Conservation (phyloP, 2,113 vertebrate species). For the Rhinogobius similis region DNA sequence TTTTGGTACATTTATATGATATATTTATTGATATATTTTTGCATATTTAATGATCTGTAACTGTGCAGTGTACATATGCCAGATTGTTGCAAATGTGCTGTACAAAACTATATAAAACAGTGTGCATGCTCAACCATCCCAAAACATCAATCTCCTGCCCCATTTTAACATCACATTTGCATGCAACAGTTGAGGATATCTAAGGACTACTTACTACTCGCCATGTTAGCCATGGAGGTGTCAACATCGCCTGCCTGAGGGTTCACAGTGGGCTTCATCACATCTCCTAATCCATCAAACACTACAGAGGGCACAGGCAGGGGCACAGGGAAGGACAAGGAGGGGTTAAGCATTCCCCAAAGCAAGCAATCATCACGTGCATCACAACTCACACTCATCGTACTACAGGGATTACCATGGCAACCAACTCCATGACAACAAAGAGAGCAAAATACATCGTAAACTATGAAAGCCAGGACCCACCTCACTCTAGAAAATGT, state of each 20-base stretch:
- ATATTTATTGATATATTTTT: no score
- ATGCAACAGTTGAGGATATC: conserved; percentile 4
- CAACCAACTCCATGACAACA: conserved; percentile 68
- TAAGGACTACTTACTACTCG: conserved; percentile 89
- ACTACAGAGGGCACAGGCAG: conserved; percentile 71
- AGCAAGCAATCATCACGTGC: conserved; percentile 42
- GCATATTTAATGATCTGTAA: no score
- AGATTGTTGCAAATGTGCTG: no score
- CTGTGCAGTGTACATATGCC: no score
- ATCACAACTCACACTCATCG: conserved; percentile 32
- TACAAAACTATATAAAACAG: neutral
- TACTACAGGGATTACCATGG: conserved; percentile 57
- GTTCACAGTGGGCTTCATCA: conserved; percentile 94
- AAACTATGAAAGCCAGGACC: conserved; percentile 12
- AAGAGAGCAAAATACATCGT: conserved; percentile 27
- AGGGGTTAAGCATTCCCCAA: conserved; percentile 47
- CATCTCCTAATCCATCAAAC: conserved; percentile 96
- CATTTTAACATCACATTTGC: neutral
- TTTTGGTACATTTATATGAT: neutral
- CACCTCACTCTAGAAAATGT: neutral
- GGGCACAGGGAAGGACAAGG: conserved; percentile 53
- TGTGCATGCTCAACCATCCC: neutral
- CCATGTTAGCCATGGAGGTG: conserved; percentile 94
- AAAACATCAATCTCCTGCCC: neutral
- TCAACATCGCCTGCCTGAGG: conserved; percentile 92